Percentiles rank a stretch among this genome's conserved stretches.
Evolutionary conservation across 2,797 vertebrate species (phyloP).

Genomic region (Holocentrus rufus): DNA sequence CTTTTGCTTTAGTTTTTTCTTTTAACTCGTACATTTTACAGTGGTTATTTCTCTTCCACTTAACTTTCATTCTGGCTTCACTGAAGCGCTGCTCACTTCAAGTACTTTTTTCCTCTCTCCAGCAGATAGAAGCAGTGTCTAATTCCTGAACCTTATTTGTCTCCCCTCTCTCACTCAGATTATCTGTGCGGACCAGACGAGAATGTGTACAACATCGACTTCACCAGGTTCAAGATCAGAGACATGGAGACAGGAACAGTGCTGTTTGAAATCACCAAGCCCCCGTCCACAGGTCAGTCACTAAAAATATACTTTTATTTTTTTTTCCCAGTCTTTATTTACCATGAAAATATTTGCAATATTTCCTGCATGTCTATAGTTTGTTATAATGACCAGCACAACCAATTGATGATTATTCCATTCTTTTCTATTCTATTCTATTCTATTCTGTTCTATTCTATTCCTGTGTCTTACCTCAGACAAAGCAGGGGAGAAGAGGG

Average conservation of each 20-base stretch:
- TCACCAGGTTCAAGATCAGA: constrained; percentile 97
- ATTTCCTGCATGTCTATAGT: too few relatives aligned
- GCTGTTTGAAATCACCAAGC: constrained; percentile 98
- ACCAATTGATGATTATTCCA: too few relatives aligned
- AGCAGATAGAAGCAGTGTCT: not conserved
- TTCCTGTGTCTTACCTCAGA: constrained; percentile 73
- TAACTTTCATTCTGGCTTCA: not conserved
- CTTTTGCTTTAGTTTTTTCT: too few relatives aligned
- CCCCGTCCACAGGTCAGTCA: constrained; percentile 78
- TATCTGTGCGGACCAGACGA: constrained; percentile 94
- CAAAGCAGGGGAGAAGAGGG: constrained; percentile 88
- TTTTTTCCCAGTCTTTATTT: constrained; percentile 1
- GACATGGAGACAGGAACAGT: constrained; percentile 97
- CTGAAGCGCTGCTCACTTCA: too few relatives aligned
- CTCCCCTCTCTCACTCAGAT: constrained; percentile 77
- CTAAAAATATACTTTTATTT: not conserved
- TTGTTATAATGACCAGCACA: too few relatives aligned
- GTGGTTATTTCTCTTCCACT: too few relatives aligned
- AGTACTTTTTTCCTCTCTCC: not conserved
- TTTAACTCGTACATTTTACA: too few relatives aligned
- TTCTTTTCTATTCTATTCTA: not conserved
- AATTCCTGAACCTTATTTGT: not conserved
- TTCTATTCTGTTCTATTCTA: not conserved
- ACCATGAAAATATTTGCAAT: not conserved
- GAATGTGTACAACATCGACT: constrained; percentile 96